Evolutionary conservation across 1,140 invertebrate genomes (phyloP).

Genomic region (Pseudomyrmex flavicornis): DNA sequence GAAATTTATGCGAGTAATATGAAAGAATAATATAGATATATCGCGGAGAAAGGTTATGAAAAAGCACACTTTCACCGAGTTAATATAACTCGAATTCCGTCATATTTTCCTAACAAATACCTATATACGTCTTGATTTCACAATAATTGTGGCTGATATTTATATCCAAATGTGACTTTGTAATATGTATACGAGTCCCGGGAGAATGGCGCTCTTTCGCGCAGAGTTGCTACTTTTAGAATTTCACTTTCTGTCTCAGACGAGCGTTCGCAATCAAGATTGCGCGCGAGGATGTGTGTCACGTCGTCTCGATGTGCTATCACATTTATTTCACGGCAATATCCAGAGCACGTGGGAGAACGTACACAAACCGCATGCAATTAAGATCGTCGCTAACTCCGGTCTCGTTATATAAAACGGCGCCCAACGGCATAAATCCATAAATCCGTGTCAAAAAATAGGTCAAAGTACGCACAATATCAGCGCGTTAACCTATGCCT

Average conservation of each 20-base stretch:
- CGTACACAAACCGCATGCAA: slow-evolving; percentile 30
- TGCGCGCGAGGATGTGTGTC: slow-evolving; percentile 27
- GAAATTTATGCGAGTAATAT: slow-evolving; percentile 50
- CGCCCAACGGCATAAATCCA: slow-evolving; percentile 45
- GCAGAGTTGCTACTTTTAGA: slow-evolving; percentile 23
- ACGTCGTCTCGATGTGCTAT: slow-evolving; percentile 30
- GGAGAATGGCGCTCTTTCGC: slow-evolving; percentile 20
- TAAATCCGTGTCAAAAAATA: slow-evolving; percentile 55
- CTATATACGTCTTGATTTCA: slow-evolving; percentile 23
- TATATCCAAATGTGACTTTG: slow-evolving; percentile 19
- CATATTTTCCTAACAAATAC: neutral
- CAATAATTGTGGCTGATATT: slow-evolving; percentile 8
- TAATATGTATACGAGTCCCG: neutral
- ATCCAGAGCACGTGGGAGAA: slow-evolving; percentile 47
- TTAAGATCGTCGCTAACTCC: slow-evolving; percentile 50
- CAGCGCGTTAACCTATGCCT: slow-evolving; percentile 33
- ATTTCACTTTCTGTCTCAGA: slow-evolving; percentile 32
- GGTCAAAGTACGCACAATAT: slow-evolving; percentile 46
- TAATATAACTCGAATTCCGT: slow-evolving; percentile 42
- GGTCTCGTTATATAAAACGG: slow-evolving; percentile 35
- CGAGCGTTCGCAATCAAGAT: neutral
- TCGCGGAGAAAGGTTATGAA: slow-evolving; percentile 3
- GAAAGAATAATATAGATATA: slow-evolving; percentile 37
- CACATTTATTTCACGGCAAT: slow-evolving; percentile 46
- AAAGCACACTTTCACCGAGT: slow-evolving; percentile 47